These are phyloP conservation scores for Pollenia griseotomentosa DNA, from an alignment of 2,888 invertebrate genomes.

Conservation along the genomic window DNA sequence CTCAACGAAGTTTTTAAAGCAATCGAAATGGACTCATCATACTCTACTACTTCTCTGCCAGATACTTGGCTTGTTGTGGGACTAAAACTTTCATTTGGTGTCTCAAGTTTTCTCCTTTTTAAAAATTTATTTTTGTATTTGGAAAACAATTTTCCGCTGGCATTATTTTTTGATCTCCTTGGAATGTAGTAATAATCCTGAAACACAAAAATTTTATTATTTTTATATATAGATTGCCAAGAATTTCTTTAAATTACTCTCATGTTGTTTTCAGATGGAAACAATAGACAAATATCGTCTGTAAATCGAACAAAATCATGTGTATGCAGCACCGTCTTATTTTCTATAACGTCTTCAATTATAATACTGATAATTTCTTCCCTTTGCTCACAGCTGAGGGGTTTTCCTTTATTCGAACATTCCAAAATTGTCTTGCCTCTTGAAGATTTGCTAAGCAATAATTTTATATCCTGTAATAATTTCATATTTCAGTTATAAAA, in stretches of 20 bases:
- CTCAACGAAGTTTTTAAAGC: slow-evolving; percentile 14
- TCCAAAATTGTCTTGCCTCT: not conserved
- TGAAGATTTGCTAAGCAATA: not conserved
- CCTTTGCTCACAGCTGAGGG: not conserved
- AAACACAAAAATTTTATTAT: too few species aligned
- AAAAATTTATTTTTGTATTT: slow-evolving; percentile 14
- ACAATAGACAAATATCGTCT: not conserved
- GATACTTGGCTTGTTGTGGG: not conserved
- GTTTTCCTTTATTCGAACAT: not conserved
- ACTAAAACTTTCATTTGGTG: not conserved
- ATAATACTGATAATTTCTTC: slow-evolving; percentile 16
- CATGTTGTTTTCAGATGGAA: too few species aligned
- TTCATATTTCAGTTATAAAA: too few species aligned
- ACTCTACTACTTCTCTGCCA: slow-evolving; percentile 1
- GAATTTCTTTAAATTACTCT: too few species aligned
- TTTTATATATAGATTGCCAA: too few species aligned
- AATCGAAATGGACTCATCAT: slow-evolving; percentile 22
- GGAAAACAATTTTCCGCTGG: slow-evolving; percentile 16
- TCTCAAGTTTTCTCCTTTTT: slow-evolving; percentile 40
- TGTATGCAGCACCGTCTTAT: not conserved
- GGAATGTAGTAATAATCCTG: not conserved
- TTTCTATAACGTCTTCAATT: not conserved
- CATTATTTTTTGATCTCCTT: slow-evolving; percentile 37
- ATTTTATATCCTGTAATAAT: slow-evolving; percentile 9
- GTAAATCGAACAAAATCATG: not conserved